Base-by-base conservation (phyloP, 2,797 vertebrate species). In the Tarsius wallacei region DNA sequence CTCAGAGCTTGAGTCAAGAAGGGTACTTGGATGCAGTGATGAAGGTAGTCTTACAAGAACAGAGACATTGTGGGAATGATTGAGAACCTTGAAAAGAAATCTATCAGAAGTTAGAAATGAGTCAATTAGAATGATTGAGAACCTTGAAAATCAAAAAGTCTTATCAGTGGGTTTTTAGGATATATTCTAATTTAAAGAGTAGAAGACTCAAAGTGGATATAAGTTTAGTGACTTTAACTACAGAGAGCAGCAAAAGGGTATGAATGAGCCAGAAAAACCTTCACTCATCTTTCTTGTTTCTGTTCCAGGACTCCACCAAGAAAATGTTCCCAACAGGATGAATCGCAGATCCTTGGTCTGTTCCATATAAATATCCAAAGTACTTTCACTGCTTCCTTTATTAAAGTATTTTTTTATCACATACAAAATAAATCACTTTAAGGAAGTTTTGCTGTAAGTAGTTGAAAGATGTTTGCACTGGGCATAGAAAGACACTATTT, bases 151-250 rank as follows among this genome's bases (percentile, higher is more conserved):
- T 83, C 74, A 76, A 3, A 10, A 76, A 87, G 19, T 64, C 55
- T 76, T 76, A 7, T n/a, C 19, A 24, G 28, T 31, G 21, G 31
- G 13, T 47, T 92, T 80, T 78, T 47, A 90, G 47, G 55, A 36
- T 36, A 86, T 59, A 55, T 59, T 86, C 77, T 80, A 42, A 68
- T 90, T 91, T 93, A 77, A 85, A 49, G 90, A 88, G 70, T 16
- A 42, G 57, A 83, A 64, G 66, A 85, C 55, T 26, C 63, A 17
- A 42, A 64, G 49, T 71, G 57, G 57, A 68, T 70, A 92, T 70
- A 61, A 64, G 28, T 61, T 10, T 49, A 89, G 26, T 14, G 47
- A 55, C 33, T 83, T 66, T 24, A 36, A 71, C 53, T 24, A 82
- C 1, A 47, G 42, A 82, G 9, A 85, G 15, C 12, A 73, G 5